A percentile compares a stretch with the other conserved stretches of the same genome.
Evolutionary conservation across 37 sponge, comb jelly and placozoan genomes (phyloP).

Genomic region (Agelas oroides): DNA sequence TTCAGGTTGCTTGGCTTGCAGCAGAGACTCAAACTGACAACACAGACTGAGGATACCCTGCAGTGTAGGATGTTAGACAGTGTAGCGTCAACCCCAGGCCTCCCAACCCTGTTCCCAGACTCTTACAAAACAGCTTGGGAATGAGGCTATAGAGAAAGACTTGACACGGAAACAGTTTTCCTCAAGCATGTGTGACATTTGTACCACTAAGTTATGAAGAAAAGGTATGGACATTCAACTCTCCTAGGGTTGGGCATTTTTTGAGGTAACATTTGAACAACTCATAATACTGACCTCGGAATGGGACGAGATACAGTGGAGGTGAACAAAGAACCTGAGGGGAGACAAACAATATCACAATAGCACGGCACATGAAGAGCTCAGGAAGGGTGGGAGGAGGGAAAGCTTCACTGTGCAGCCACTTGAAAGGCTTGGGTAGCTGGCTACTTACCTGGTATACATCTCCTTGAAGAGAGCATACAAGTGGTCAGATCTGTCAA

Average conservation of each 20-base stretch:
- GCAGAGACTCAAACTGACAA: constrained; percentile 77
- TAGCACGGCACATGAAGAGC: no score
- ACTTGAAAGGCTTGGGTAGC: constrained; percentile 2
- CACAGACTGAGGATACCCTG: constrained; percentile 69
- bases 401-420: neutral
- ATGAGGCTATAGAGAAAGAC: neutral
- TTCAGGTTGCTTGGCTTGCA: constrained; percentile 69
- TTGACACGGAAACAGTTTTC: no score
- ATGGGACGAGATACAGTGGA: constrained; percentile 65
- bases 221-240: no score
- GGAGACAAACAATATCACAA: no score
- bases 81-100: no score
- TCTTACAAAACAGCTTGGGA: neutral
- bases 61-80: no score
- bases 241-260: no score
- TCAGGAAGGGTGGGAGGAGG: neutral
- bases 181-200: constrained; percentile 8
- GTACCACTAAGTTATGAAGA: no score
- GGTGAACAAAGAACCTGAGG: constrained; percentile 57
- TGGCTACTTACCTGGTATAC: constrained; percentile 31
- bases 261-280: no score
- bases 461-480: constrained; percentile 55
- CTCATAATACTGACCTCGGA: constrained; percentile 10
- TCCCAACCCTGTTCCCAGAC: no score
- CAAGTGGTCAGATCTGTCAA: constrained; percentile 38